These are phyloP conservation scores for Thereva nobilitata DNA, from an alignment of 2,888 invertebrate species.

Conservation along the genomic window DNA sequence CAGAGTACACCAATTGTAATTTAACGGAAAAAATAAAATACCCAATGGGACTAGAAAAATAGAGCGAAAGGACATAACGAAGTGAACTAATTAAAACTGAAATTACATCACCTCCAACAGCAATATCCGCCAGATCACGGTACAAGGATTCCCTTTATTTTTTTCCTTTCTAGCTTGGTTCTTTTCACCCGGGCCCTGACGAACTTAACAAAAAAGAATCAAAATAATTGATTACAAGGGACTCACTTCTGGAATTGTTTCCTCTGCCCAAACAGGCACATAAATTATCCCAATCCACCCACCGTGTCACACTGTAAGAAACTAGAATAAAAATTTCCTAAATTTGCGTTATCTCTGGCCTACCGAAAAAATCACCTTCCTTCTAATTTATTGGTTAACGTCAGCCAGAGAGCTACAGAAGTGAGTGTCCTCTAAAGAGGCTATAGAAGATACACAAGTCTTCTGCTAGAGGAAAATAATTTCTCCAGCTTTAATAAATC, in stretches of 20 bases:
- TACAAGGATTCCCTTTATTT: not conserved
- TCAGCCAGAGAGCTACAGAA: too few relatives aligned
- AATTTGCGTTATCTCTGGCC: conserved; percentile 13
- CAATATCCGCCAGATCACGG: conserved; percentile 1
- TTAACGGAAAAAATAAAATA: too few relatives aligned
- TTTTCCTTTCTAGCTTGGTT: not conserved
- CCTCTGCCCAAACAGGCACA: conserved; percentile 24
- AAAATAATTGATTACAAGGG: conserved; percentile 27
- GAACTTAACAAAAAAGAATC: conserved; percentile 9
- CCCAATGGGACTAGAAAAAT: too few relatives aligned
- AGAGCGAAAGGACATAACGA: not conserved
- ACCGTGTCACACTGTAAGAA: conserved; percentile 3
- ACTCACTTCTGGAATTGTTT: conserved; percentile 30
- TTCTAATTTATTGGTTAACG: too few relatives aligned
- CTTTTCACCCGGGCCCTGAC: not conserved
- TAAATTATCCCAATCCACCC: conserved; percentile 15
- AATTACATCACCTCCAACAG: conserved; percentile 39
- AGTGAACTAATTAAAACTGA: conserved; percentile 40
- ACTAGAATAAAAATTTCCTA: conserved; percentile 12
- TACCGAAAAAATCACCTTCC: conserved; percentile 21
- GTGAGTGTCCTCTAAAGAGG: too few relatives aligned
- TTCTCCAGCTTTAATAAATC: too few relatives aligned
- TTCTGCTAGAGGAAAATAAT: too few relatives aligned
- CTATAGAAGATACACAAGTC: too few relatives aligned
- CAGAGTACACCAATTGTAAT: too few relatives aligned